Evolutionary conservation across 2,797 vertebrate species (phyloP), one percentile per base, ranked within the genome.

Genomic region (Myiotriccus ornatus): DNA sequence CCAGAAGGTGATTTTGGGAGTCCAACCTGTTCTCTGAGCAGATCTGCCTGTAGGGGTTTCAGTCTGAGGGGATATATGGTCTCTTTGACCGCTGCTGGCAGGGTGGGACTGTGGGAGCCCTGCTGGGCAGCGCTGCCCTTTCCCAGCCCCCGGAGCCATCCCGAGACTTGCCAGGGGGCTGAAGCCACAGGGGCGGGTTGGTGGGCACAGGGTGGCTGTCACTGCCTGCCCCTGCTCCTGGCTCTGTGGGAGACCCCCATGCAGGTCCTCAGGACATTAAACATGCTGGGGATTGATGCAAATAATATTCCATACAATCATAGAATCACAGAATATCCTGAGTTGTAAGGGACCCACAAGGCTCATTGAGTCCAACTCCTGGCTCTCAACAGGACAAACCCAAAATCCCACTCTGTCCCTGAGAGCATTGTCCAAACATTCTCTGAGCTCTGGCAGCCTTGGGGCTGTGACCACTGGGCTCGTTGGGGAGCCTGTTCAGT

Each of bases 31-130:
- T 80, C 24, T 63, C 37, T 44, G 32, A n/a, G 21, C 47, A 60
- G 17, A 6, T 3, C 55, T 83, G 35, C 14, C 35, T 2, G 0
- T 0, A 14, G 25, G 27, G 23, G 14, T 46, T 82, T 34, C 44
- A 25, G 0, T 21, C 8, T 8, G 7, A 15, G 14, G 8, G 15
- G 9, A 67, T 41, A 12, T 13, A 74, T 50, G 27, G 7, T 75
- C 19, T 83, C 39, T 28, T 37, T 4, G 2, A 15, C 11, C 2
- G 3, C 73, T 63, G 35, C 22, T 56, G 49, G 60, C 28, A 81
- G 41, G 67, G 20, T 0, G 0, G 60, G n/a, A 18, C 71, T 2
- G 0, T 14, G 46, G n/a, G 24, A 16, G 2, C 32, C 37, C 39
- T 69, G 32, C 53, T 35, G 50, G 68, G 44, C 35, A 82, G 39